A percentile compares a stretch with the other conserved stretches of the same genome.
Evolutionary conservation across 1,140 invertebrate species (phyloP).

Genomic region (Adoxophyes honmai): DNA sequence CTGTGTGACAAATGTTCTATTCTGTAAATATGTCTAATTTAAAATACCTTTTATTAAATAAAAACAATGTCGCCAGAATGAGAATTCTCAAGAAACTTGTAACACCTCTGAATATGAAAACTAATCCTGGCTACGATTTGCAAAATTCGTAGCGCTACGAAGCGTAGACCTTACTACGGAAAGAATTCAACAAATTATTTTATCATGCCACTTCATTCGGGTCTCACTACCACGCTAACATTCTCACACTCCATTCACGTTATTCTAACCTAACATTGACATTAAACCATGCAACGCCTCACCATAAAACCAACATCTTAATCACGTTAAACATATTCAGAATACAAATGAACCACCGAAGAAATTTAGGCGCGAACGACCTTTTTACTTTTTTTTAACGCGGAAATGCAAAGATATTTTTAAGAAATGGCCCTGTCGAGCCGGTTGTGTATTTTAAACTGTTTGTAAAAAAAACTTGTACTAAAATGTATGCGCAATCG

Average conservation of each 20-base stretch:
- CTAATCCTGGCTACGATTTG: slow-evolving; percentile 5
- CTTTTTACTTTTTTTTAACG: slow-evolving; percentile 68
- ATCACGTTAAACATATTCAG: slow-evolving; percentile 42
- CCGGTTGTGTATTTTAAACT: slow-evolving; percentile 67
- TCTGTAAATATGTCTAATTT: no score
- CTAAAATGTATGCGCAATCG: slow-evolving; percentile 71
- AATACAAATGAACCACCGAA: slow-evolving; percentile 30
- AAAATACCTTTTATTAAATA: no score
- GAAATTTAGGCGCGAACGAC: slow-evolving; percentile 65
- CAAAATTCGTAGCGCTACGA: slow-evolving; percentile 11
- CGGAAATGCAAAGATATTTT: slow-evolving; percentile 71
- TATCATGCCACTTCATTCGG: no score
- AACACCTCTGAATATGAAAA: no score
- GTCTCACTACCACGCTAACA: no score
- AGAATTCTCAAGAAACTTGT: no score
- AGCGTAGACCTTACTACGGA: slow-evolving; percentile 7
- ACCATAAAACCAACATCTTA: slow-evolving; percentile 29
- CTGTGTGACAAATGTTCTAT: no score
- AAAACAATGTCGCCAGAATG: no score
- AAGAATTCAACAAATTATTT: not conserved
- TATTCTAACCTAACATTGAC: not conserved
- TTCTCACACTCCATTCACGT: no score
- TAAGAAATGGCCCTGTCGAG: slow-evolving; percentile 61
- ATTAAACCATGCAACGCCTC: not conserved
- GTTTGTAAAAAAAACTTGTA: slow-evolving; percentile 57